Conservation (phyloP, 2,113 vertebrate species). For the Scytalopus superciliaris region DNA sequence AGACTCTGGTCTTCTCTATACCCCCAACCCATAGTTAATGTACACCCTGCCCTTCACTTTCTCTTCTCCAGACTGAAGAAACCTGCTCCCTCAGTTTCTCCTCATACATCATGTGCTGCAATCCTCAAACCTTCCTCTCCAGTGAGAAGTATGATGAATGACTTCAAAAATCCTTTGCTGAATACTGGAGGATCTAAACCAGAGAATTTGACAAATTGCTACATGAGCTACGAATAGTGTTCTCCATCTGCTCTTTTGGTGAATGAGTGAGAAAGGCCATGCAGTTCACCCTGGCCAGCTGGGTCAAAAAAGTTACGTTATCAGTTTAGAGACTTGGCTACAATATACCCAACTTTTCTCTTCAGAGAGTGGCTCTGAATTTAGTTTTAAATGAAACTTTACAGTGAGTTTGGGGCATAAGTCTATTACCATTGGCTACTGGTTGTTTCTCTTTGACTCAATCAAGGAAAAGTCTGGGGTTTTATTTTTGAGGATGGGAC, state of each 20-base stretch:
- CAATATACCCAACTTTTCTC: background rate
- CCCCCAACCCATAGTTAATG: rapidly evolving
- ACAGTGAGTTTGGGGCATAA: background rate
- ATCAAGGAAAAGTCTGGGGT: background rate
- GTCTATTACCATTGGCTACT: background rate
- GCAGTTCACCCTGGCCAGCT: background rate
- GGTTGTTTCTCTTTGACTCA: background rate
- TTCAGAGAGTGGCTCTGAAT: background rate
- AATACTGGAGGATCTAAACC: background rate
- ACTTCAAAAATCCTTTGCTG: background rate
- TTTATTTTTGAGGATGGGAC: background rate
- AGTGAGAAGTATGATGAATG: background rate
- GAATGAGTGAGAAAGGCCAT: background rate
- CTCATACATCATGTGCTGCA: background rate
- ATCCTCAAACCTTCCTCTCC: background rate
- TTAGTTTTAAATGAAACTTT: background rate
- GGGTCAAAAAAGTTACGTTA: background rate
- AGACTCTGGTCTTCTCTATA: background rate
- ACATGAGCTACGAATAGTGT: rapidly evolving
- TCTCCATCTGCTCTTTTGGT: background rate
- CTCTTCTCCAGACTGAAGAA: background rate
- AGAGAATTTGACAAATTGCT: background rate
- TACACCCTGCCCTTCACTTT: background rate
- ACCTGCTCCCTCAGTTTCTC: background rate
- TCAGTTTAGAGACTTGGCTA: background rate